Evolutionary conservation across 2,888 invertebrate genomes (phyloP).

Genomic region (Augiades crinisus): DNA sequence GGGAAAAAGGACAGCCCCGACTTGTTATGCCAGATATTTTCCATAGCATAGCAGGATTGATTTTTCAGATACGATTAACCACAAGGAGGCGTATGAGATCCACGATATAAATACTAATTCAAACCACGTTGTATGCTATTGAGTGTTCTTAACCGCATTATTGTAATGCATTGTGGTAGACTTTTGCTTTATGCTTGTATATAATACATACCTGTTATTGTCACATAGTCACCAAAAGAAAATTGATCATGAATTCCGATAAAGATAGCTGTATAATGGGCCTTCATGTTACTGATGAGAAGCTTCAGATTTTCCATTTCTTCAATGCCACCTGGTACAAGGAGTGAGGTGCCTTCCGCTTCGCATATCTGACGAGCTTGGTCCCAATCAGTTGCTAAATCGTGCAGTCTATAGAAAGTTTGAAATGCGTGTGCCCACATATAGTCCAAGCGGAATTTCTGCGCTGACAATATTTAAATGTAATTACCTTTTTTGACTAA

Average conservation of each 20-base stretch:
- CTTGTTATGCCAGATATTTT: too few species aligned
- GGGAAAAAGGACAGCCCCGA: too few species aligned
- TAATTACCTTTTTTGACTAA: too few species aligned
- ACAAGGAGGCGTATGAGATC: too few species aligned
- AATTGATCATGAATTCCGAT: conserved; percentile 52
- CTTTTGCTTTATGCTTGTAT: not conserved
- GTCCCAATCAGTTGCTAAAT: conserved; percentile 48
- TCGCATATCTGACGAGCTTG: conserved; percentile 52
- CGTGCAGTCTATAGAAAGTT: conserved; percentile 51
- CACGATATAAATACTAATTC: too few species aligned
- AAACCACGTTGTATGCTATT: too few species aligned
- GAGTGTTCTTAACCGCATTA: too few species aligned
- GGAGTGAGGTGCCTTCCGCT: conserved; percentile 47
- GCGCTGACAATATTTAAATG: conserved; percentile 40
- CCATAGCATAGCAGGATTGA: too few species aligned
- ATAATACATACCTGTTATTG: conserved; percentile 41
- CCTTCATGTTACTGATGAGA: conserved; percentile 53
- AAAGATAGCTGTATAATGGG: conserved; percentile 49
- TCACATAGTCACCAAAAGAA: conserved; percentile 47
- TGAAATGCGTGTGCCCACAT: conserved; percentile 51
- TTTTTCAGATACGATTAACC: too few species aligned
- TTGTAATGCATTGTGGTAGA: too few species aligned
- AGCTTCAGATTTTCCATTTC: conserved; percentile 53
- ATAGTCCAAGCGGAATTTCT: conserved; percentile 52
- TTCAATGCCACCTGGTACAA: conserved; percentile 45